Percentiles rank a stretch among this genome's conserved stretches.
Evolutionary conservation across 2,888 invertebrate species (phyloP).

Genomic region (Stenichneumon culpator): DNA sequence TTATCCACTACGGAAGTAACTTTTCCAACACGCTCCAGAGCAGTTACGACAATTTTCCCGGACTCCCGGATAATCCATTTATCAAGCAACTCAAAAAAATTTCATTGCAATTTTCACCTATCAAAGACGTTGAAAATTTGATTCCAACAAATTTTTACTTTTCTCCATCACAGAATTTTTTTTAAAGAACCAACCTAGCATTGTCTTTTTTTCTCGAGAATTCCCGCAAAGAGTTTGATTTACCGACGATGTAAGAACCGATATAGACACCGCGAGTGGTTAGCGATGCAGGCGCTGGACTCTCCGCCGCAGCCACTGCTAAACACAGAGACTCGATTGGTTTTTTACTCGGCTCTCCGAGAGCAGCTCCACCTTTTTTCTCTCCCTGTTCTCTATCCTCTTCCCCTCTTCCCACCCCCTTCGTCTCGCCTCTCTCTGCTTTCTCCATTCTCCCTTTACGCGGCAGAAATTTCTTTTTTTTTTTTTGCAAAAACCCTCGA

Average conservation of each 20-base stretch:
- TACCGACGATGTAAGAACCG: too few relatives aligned
- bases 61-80: too few relatives aligned
- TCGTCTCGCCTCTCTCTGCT: slow-evolving; percentile 31
- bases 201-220: background rate
- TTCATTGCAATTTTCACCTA: too few relatives aligned
- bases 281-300: slow-evolving; percentile 67
- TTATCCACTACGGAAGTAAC: too few relatives aligned
- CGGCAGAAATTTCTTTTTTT: slow-evolving; percentile 56
- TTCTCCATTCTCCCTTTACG: slow-evolving; percentile 65
- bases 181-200: background rate
- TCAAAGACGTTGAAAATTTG: too few relatives aligned
- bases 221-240: slow-evolving; percentile 4
- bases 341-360: slow-evolving; percentile 81
- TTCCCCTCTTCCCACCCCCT: slow-evolving; percentile 56
- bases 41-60: too few relatives aligned
- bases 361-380: slow-evolving; percentile 46
- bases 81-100: too few relatives aligned
- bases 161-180: too few relatives aligned
- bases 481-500: slow-evolving; percentile 74
- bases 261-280: slow-evolving; percentile 45
- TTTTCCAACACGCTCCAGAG: too few relatives aligned
- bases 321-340: slow-evolving; percentile 83
- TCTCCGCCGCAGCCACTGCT: slow-evolving; percentile 73
- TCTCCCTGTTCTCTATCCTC: slow-evolving; percentile 47
- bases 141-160: too few relatives aligned